These are phyloP conservation scores for Ovibos moschatus DNA, from an alignment of 2,113 vertebrate genomes.

Conservation along the genomic window DNA sequence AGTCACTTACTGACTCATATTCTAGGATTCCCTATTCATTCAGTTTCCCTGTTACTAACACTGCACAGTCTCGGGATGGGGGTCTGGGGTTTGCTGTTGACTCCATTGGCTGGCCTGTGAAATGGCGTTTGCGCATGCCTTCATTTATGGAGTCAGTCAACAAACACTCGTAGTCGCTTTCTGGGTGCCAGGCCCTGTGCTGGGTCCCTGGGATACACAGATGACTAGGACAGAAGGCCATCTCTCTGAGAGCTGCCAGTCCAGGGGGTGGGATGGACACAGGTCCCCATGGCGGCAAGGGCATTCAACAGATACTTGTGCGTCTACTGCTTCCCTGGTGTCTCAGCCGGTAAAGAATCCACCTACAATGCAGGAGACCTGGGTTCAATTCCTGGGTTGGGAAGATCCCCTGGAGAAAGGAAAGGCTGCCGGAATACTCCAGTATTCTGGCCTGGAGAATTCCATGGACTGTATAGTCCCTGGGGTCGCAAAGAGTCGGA, in stretches of 20 bases:
- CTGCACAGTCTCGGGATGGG: not conserved
- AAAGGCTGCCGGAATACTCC: not conserved
- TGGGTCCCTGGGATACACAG: not conserved
- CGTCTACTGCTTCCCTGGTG: not conserved
- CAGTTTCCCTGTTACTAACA: not conserved
- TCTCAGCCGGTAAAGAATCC: not conserved
- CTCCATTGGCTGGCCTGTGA: not conserved
- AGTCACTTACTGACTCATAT: not conserved
- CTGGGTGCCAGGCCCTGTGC: not conserved
- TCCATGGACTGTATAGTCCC: not conserved
- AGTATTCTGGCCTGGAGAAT: not conserved
- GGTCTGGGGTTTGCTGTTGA: not conserved
- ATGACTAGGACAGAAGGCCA: not conserved
- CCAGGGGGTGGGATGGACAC: not conserved
- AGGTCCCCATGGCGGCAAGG: not conserved
- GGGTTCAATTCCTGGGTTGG: not conserved
- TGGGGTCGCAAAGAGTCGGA: not conserved
- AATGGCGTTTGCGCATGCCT: not conserved
- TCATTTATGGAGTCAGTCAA: not conserved
- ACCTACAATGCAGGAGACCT: not conserved
- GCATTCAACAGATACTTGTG: not conserved
- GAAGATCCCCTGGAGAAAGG: not conserved
- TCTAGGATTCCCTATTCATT: not conserved
- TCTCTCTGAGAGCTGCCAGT: not conserved
- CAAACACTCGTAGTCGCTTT: not conserved